Percentiles rank a stretch among this genome's conserved stretches.
phyloP scores from a whole-genome alignment of 2,113 vertebrate species.

The Tor tambroides region DNA sequence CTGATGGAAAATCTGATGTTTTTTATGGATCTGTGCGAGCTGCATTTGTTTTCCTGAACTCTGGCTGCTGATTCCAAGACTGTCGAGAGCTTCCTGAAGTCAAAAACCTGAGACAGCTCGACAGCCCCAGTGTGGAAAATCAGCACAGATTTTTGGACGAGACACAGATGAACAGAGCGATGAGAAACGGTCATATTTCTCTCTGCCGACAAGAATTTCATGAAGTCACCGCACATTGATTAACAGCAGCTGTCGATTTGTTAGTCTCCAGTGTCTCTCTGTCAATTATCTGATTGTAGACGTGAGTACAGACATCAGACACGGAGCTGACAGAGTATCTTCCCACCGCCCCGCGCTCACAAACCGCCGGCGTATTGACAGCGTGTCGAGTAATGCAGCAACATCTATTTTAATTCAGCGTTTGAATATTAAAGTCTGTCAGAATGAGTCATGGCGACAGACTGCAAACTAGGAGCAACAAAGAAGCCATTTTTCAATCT shows the following conservation, averaged over 20 bases:
- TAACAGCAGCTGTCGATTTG: slow-evolving; percentile 55
- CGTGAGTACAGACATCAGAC: slow-evolving; percentile 51
- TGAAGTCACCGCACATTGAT: slow-evolving; percentile 48
- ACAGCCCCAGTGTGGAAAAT: slow-evolving; percentile 17
- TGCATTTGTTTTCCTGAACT: not conserved
- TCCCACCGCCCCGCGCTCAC: slow-evolving; percentile 73
- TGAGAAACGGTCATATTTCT: slow-evolving; percentile 49
- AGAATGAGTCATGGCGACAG: slow-evolving; percentile 81
- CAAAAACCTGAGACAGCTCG: not conserved
- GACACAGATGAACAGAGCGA: slow-evolving; percentile 54
- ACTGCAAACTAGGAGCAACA: slow-evolving; percentile 63
- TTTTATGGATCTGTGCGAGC: not conserved
- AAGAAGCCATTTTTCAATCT: slow-evolving; percentile 66
- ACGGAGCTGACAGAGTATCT: slow-evolving; percentile 48
- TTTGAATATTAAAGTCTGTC: slow-evolving; percentile 89
- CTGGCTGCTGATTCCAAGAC: not conserved
- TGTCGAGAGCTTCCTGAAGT: slow-evolving; percentile 46
- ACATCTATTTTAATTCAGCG: slow-evolving; percentile 89
- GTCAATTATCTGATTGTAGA: slow-evolving; percentile 43
- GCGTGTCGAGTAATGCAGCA: slow-evolving; percentile 80
- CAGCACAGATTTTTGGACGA: slow-evolving; percentile 35
- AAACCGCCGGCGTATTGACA: slow-evolving; percentile 80
- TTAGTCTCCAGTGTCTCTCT: slow-evolving; percentile 37
- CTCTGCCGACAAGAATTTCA: slow-evolving; percentile 43
- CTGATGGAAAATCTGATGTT: not conserved